Base-by-base conservation (phyloP, 2,113 vertebrate species). In the Hydrochoerus hydrochaeris region DNA sequence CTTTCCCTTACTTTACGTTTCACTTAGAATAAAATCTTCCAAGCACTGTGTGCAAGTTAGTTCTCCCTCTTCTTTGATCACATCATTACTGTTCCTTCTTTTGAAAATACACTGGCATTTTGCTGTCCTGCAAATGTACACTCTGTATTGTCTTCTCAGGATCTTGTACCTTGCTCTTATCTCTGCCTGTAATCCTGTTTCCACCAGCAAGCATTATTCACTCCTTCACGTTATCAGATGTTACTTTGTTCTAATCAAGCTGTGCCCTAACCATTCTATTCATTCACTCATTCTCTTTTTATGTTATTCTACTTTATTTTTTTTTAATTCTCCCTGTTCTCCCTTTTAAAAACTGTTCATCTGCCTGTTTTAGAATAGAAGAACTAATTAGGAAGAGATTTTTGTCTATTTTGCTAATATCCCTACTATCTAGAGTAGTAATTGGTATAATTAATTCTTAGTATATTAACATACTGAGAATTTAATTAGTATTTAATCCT, bases 1-100 rank as follows among this genome's bases (percentile, higher is more conserved):
- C 54, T 71, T 85, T 17, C 35, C 44, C 3, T 71, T 63, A 30
- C 11, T 81, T 93, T 63, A 30, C 54, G 30, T 63, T 22, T 85
- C 62, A 90, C 52, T 85, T 85, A n/a, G n/a, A 85, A 49, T 89
- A 96, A 80, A 96, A 85, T 92, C n/a, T 65, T 26, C 30, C 49
- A 67, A 77, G 35, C 26, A 49, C 30, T 83, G 30, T 65, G 4
- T 26, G 30, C 71, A 16, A 8, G 75, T 24, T 60, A 58, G n/a
- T 86, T 86, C 30, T 85, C 35, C 28, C 5, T 62, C 35, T 10
- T 80, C 63, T 69, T 90, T 69, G n/a, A 58, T 30, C 60, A 44
- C 20, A 54, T 85, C 24, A 80, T 83, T 44, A 35, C n/a, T 54
- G 16, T 17, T 71, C 2, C 22, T 80, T 93, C 62, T 85, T 67